These are phyloP conservation scores for Nothocercus nigrocapillus DNA, from an alignment of 2,113 vertebrate genomes.

Conservation along the genomic window DNA sequence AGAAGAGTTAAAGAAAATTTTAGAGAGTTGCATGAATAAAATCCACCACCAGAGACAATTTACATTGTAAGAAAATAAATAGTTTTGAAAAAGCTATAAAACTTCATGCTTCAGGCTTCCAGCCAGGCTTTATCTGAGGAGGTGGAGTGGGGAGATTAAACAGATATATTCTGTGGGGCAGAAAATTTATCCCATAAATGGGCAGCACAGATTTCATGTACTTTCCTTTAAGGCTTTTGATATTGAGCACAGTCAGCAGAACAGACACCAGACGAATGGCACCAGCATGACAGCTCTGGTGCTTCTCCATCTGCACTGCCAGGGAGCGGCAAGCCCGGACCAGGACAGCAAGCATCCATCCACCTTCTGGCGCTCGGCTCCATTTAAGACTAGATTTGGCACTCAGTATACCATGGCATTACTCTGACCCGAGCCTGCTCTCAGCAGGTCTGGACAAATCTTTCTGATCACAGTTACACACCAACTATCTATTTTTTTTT, in stretches of 20 bases:
- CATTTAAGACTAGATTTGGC: constrained; percentile 1
- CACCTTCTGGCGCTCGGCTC: not conserved
- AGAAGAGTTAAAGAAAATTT: constrained; percentile 29
- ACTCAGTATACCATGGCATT: not conserved
- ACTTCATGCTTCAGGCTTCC: constrained; percentile 9
- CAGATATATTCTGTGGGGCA: not conserved
- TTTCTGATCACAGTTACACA: not conserved
- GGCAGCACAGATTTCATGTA: not conserved
- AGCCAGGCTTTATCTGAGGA: constrained; percentile 39
- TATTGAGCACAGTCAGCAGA: not conserved
- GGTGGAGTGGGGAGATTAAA: constrained; percentile 9
- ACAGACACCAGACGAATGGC: not conserved
- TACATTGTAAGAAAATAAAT: constrained; percentile 24
- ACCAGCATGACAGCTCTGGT: not conserved
- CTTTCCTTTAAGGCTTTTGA: not conserved
- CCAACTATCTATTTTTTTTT: not conserved
- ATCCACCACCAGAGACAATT: constrained; percentile 15
- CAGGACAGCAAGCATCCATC: not conserved
- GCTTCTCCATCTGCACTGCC: not conserved
- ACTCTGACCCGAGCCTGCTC: not conserved
- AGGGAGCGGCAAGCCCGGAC: not conserved
- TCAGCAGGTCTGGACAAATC: constrained; percentile 10
- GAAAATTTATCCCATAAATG: not conserved
- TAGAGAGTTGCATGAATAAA: not conserved
- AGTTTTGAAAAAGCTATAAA: constrained; percentile 40